Conservation (phyloP, 2,113 vertebrate genomes). For the Halcyon malimbica region DNA sequence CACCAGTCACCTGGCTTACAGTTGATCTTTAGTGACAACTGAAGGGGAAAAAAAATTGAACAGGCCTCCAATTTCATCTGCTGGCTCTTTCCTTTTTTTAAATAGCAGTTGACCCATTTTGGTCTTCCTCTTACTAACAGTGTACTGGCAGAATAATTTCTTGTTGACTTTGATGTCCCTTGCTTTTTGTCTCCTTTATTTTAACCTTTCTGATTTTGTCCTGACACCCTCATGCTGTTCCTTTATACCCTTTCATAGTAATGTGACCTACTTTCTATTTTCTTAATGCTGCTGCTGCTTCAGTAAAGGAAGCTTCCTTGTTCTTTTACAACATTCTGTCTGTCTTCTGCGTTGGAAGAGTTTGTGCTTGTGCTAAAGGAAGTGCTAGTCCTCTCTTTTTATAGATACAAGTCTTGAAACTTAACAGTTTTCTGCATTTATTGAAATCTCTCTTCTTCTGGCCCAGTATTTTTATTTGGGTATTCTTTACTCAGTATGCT, state of each 20-base stretch:
- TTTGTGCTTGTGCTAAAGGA: neutral
- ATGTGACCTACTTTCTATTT: constrained; percentile 45
- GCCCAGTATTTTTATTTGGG: neutral
- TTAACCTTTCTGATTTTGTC: constrained; percentile 8
- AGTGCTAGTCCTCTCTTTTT: neutral
- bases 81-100: neutral
- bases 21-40: neutral
- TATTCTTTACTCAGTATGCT: neutral
- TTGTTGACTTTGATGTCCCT: neutral
- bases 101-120: neutral
- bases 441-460: neutral
- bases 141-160: neutral
- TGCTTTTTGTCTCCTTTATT: neutral
- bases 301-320: neutral
- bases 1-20: neutral
- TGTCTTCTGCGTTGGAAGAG: neutral
- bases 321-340: neutral
- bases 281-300: neutral
- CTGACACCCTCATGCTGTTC: constrained; percentile 5
- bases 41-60: neutral
- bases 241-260: constrained; percentile 8
- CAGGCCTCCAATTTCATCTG: neutral
- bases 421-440: neutral
- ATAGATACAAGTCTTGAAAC: neutral
- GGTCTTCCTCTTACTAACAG: neutral